phyloP scores from a whole-genome alignment of 2,113 vertebrate species.

The Pseudopodoces humilis region DNA sequence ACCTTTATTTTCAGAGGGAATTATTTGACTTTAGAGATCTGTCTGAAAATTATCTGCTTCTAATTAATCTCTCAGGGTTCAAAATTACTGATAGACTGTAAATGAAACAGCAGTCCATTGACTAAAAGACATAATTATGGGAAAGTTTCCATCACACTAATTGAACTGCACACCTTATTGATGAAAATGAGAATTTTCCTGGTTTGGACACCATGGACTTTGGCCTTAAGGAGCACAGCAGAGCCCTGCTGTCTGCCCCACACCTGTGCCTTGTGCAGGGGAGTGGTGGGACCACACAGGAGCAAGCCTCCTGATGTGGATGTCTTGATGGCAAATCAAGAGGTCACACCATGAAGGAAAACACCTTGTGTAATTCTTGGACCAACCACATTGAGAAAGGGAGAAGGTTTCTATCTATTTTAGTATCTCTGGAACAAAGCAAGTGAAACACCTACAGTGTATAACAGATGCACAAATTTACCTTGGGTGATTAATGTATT shows the following conservation, averaged over 20 bases:
- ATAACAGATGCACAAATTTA: slow-evolving; percentile 40
- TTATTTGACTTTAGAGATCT: neutral
- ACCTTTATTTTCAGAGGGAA: neutral
- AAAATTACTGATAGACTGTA: neutral
- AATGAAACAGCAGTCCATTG: neutral
- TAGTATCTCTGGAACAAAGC: neutral
- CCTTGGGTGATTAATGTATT: slow-evolving; percentile 15
- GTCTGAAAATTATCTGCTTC: neutral
- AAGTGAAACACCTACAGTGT: neutral
- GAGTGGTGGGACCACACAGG: neutral
- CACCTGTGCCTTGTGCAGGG: neutral
- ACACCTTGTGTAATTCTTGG: neutral
- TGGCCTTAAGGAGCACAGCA: neutral
- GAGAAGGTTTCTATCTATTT: neutral
- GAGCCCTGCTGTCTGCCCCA: neutral
- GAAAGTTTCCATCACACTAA: neutral
- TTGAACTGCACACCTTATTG: neutral
- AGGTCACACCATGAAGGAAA: neutral
- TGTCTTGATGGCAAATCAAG: neutral
- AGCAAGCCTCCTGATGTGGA: neutral
- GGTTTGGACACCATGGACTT: neutral
- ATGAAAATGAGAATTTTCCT: neutral
- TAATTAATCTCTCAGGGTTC: neutral
- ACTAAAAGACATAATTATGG: neutral
- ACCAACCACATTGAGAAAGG: neutral